These are phyloP conservation scores for Clavelina lepadiformis DNA, from an alignment of 23 tunicate genomes.

Conservation along the genomic window DNA sequence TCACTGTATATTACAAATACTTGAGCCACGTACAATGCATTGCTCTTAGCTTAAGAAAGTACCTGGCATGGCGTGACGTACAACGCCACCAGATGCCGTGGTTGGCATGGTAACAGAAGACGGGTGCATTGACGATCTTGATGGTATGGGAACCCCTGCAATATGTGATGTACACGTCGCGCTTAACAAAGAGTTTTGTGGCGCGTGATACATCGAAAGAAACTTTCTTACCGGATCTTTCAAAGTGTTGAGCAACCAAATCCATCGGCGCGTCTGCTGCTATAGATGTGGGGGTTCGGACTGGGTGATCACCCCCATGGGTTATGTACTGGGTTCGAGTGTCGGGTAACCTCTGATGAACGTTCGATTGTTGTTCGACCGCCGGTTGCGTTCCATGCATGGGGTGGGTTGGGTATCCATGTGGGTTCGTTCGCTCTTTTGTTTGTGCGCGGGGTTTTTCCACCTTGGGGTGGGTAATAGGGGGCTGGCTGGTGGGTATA, in stretches of 20 bases:
- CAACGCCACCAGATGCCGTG: background rate
- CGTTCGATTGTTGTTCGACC: too few relatives aligned
- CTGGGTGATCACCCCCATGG: too few relatives aligned
- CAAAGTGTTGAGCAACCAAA: constrained; percentile 66
- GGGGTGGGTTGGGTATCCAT: background rate
- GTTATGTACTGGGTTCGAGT: too few relatives aligned
- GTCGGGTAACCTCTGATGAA: too few relatives aligned
- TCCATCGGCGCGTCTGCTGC: constrained; percentile 24
- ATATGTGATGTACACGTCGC: background rate
- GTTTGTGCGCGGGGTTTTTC: background rate
- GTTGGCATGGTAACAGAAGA: background rate
- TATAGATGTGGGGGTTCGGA: constrained; percentile 2
- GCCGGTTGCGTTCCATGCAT: too few relatives aligned
- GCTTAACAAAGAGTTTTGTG: background rate
- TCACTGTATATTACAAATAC: too few relatives aligned
- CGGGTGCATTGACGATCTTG: constrained; percentile 11
- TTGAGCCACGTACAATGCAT: too few relatives aligned
- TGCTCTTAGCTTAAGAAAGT: too few relatives aligned
- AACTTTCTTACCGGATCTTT: constrained; percentile 50
- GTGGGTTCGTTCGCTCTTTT: background rate
- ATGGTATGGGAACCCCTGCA: constrained; percentile 4
- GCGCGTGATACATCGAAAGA: background rate
- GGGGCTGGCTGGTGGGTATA: constrained; percentile 18
- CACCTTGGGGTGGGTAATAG: constrained; percentile 16
- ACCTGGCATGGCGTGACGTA: too few relatives aligned